Evolutionary conservation across 2,113 vertebrate species (phyloP), one percentile per base, ranked within the genome.

Genomic region (Odocoileus virginianus): DNA sequence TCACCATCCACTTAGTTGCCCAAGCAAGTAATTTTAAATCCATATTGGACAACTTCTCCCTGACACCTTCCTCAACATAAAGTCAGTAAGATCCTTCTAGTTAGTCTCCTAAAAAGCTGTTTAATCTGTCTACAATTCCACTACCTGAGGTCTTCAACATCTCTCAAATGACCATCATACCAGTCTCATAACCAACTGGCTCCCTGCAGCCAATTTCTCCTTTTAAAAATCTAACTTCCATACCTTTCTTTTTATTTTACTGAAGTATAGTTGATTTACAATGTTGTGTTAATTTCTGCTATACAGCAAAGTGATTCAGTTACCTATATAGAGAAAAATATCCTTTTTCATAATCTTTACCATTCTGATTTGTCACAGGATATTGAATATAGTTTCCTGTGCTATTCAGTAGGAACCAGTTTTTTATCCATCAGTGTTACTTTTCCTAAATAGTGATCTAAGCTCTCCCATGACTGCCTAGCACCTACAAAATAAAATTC

Each of bases 151-250:
- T 78, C 78, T 84, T 84, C 64, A 84, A 14, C 76, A 43, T 43
- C 55, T 89, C 47, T 95, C 33, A 79, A 67, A 25, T 7, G 15
- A 95, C 74, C n/a, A 86, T 95, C 76, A 90, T 15, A 93, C 16
- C 47, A 47, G 30, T 93, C 71, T 82, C 74, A 40, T 15, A 79
- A 87, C 16, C 13, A 96, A 40, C 40, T 50, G 10, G 54, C 52
- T 91, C 50, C 47, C 58, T 36, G 30, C 13, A 17, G 43, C 52
- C 87, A 93, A 86, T 54, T 90, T 25, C 60, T 54, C 43, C 40
- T 84, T 91, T 95, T 89, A 30, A 82, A 71, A 90, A 60, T 93
- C 57, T 86, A 93, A 89, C n/a, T 92, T 89, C 78, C 40, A 87
- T 21, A 82, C n/a, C 30, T 88, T 82, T 58, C 52, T 79, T 82